Base-by-base conservation (phyloP, 2,888 invertebrate genomes). In the Hypercompe scribonia region DNA sequence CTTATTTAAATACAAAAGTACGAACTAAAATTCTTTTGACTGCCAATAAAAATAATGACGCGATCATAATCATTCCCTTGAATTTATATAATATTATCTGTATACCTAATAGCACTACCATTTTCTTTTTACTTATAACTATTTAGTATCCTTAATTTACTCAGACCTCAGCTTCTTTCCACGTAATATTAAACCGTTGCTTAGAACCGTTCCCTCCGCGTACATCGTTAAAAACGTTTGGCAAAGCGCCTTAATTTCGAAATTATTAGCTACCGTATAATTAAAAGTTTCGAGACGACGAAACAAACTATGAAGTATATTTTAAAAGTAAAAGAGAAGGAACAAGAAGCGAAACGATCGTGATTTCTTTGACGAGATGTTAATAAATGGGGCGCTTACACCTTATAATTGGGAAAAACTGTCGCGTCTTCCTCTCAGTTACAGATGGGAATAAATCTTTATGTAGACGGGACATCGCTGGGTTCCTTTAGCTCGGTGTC, bases 371-470 rank as follows among this genome's bases (percentile, higher is more conserved):
- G 94, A 95, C 92, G 92, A 94, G 94, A 92, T 92, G 94, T 91
- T 94, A 95, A 75, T 75, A 75, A 73, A 95, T 94, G 93, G 91
- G 88, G 87, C 91, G 92, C 94, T 94, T 94, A 93, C 91, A 92
- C 92, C 91, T 93, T 93, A 93, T 95, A 95, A 95, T 95, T 95
- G 94, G 92, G 93, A 94, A 95, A 95, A 95, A 95, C 90, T 93
- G 95, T 94, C 95, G 75, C 75, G 75, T 95, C 91, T 90, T 87
- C 92, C 88, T 91, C 95, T 95, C 94, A 94, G 93, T 95, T 94
- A 95, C 95, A 94, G 93, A 94, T 93, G 93, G 91, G 93, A 92
- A 95, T 95, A 94, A 95, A 95, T 95, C 95, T 95, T 93, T 94
- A 93, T 93, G 92, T 93, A 95, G 94, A 92, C 91, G 90, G 92